A percentile compares a stretch with the other conserved stretches of the same genome.
Evolutionary conservation across 2,888 invertebrate genomes (phyloP).

Genomic region (Elysia crispata): DNA sequence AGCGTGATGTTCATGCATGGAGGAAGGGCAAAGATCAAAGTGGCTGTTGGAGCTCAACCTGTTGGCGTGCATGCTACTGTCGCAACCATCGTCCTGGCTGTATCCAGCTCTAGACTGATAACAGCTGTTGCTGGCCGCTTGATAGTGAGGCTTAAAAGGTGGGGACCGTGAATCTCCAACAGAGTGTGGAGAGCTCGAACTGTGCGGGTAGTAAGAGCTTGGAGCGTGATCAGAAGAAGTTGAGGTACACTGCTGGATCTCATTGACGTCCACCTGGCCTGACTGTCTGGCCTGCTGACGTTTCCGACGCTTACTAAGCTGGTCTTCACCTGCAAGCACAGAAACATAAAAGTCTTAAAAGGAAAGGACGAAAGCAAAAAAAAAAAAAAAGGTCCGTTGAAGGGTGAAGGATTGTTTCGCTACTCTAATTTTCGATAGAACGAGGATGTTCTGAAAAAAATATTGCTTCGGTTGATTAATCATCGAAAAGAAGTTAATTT

Average conservation of each 20-base stretch:
- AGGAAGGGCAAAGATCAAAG: conserved; percentile 27
- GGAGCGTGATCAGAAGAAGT: conserved; percentile 32
- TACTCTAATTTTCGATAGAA: too few species aligned
- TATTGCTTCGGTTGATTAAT: too few species aligned
- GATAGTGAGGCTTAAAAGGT: too few species aligned
- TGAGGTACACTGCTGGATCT: conserved; percentile 45
- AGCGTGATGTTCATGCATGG: not conserved
- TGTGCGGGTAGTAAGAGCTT: not conserved
- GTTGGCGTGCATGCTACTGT: conserved; percentile 17
- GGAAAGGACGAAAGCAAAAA: not conserved
- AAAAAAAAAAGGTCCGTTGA: too few species aligned
- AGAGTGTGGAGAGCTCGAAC: too few species aligned
- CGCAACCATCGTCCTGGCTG: conserved; percentile 6
- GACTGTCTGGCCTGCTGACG: conserved; percentile 39
- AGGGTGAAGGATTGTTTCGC: too few species aligned
- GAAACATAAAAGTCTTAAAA: conserved; percentile 19
- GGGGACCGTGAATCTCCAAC: too few species aligned
- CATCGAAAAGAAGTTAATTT: too few species aligned
- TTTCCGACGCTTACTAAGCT: conserved; percentile 67
- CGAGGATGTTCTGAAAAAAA: too few species aligned
- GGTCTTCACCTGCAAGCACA: conserved; percentile 64
- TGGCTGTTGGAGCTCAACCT: conserved; percentile 16
- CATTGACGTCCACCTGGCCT: conserved; percentile 22
- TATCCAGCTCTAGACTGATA: too few species aligned
- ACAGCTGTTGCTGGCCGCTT: too few species aligned